Evolutionary conservation across 2,888 invertebrate species (phyloP), one percentile per base, ranked within the genome.

Genomic region (Chalcosyrphus nemorum): DNA sequence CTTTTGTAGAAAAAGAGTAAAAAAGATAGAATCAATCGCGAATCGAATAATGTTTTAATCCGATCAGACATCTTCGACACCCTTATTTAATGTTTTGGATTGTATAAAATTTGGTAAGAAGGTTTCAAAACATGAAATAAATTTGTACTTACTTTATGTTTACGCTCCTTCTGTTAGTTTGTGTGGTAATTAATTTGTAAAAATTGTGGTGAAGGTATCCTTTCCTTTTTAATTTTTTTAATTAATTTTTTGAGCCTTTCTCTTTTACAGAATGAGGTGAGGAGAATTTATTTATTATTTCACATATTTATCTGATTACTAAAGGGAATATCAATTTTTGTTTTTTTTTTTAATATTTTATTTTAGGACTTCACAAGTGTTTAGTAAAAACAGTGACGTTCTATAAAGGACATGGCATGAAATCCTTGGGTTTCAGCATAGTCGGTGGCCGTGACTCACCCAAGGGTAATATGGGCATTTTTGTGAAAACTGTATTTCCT

Each of bases 371-470:
- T 0, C 80, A 85, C 19, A 86, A 80, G 15, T 86, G 84, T 52
- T 57, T 70, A 45, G 32, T 86, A n/a, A 90, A 89, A 80, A 89
- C 87, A 0, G 93, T 94, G 9, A 94, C 94, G 71, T 96, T 96
- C 90, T 95, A 95, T 92, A 97, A 97, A 92, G 97, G 97, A 27
- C 94, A 94, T 4, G 96, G 96, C 27, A 95, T 95, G 88, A 97
- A 96, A 91, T 96, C 97, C 70, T 93, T 97, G 61, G 97, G 97
- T 38, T 97, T 97, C 90, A 97, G 97, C 90, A 96, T 97, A 87
- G 97, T 97, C 29, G 97, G 97, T 63, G 97, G 97, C 54, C 94
- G 95, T 59, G 97, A 97, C 91, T 96, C 97, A 2, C 96, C 97
- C 0, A 96, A 96, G 91, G 97, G 97, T 52, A 95, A 95, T 90